Base-by-base conservation (phyloP, 2,113 vertebrate species). In the Hyperopisus bebe region DNA sequence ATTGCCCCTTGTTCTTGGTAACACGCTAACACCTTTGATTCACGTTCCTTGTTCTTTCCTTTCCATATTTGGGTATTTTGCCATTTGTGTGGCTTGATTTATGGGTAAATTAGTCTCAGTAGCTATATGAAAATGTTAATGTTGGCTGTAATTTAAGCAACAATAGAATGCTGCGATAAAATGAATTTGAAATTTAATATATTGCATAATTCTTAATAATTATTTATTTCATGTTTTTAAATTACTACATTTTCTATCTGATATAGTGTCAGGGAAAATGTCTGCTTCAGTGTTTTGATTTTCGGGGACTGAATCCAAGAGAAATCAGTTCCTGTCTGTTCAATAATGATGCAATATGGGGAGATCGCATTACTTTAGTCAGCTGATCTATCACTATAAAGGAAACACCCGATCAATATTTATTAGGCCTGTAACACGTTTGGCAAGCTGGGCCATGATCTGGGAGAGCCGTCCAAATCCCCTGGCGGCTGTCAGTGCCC, bases 371-470 rank as follows among this genome's bases (percentile, higher is more conserved):
- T 62, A 88, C 39, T 39, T 13, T 39, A n/a, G 66, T 89, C 66
- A 89, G 88, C 66, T 48, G 62, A 42, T 31, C 44, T 89, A 74
- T 74, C 47, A n/a, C n/a, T 39, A n/a, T 83, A n/a, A 83, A 84
- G 74, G 27, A 82, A 51, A 47, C 77, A 89, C 31, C 21, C 77
- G 7, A 53, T 53, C 46, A 21, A 82, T 89, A 77, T 89, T 47
- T 66, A 89, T 89, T 83, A 89, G 50, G 47, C n/a, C n/a, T 21
- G 88, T 31, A 84, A 46, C n/a, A 19, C 10, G 47, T 53, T 53
- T 83, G 88, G 35, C 88, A 89, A 50, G 44, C n/a, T 47, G 82
- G 44, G 35, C 21, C 19, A n/a, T 44, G 47, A 84, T 84, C 74
- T 42, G 74, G 74, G 35, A 80, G 13, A 80, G 74, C 35, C 6